Evolutionary conservation across 1,140 invertebrate genomes (phyloP), one percentile per base, ranked within the genome.

Genomic region (Drosophila equinoxialis): DNA sequence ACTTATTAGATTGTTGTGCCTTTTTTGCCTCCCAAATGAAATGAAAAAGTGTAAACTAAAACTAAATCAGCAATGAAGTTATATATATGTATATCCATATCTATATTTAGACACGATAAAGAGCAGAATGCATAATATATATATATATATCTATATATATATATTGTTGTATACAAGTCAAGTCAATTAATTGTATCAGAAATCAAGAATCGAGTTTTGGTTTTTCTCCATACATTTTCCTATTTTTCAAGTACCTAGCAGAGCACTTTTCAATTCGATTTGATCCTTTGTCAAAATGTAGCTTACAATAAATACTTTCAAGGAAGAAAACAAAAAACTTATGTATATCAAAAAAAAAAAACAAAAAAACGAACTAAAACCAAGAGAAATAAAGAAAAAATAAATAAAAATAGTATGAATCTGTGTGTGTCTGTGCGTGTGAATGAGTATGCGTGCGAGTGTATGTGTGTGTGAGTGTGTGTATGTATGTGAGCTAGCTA

Each of bases 1-100:
- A 82, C 72, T 77, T 86, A 82, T 86, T 86, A 86, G 82, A 86
- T 86, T 87, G 83, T 90, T 90, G 86, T 90, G 86, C 86, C 86
- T 90, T 90, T 90, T 90, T 90, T 90, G 81, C 76, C 86, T 84
- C 79, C 79, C 67, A 79, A 85, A 85, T 71, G 3, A n/a, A 39
- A 39, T 60, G 35, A 82, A 65, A 37, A 37, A 20, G 45, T 82
- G 71, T 82, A 82, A 74, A 75, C 72, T 75, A 75, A 82, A 65
- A 68, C 69, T 64, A 73, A 64, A 61, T 72, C 23, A 64, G 5
- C 62, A 64, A 65, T 55, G 64, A 71, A 74, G 68, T 78, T 72
- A 23, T 74, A 86, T 54, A 68, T 62, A 77, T 65, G 64, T 37
- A 72, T 66, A 51, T 51, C 45, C 3, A 71, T 67, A 66, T 73